A percentile compares a stretch with the other conserved stretches of the same genome.
These are phyloP conservation scores for Paramisgurnus dabryanus DNA, from an alignment of 2,113 vertebrate species.

Conservation along the genomic window DNA sequence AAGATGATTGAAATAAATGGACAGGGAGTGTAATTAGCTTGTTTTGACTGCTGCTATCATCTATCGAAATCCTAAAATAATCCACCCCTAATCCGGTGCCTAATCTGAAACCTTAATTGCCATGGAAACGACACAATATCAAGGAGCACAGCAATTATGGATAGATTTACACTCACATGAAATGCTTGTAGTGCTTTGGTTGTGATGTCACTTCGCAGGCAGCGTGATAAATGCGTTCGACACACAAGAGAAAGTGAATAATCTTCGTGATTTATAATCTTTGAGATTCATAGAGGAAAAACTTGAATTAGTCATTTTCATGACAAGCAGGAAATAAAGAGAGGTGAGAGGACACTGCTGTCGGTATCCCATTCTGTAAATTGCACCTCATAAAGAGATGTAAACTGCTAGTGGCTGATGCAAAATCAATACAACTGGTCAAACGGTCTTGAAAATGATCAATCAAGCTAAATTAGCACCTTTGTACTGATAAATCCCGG, in stretches of 20 bases:
- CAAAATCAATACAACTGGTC: neutral
- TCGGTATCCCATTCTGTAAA: neutral
- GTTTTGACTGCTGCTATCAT: slow-evolving; percentile 41
- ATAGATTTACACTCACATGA: slow-evolving; percentile 20
- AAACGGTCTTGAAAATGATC: neutral
- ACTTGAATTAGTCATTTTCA: slow-evolving; percentile 8
- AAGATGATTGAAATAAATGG: slow-evolving; percentile 38
- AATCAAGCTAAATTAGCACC: neutral
- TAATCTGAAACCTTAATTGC: slow-evolving; percentile 51
- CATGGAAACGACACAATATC: slow-evolving; percentile 43
- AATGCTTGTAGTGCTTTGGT: slow-evolving; percentile 24
- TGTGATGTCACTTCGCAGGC: slow-evolving; percentile 32
- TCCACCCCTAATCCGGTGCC: slow-evolving; percentile 43
- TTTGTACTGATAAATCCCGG: neutral
- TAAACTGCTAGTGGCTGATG: neutral
- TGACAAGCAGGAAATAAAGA: neutral
- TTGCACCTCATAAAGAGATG: neutral
- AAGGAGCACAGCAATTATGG: slow-evolving; percentile 32
- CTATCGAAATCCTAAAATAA: slow-evolving; percentile 48
- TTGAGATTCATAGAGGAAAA: slow-evolving; percentile 7
- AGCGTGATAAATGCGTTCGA: slow-evolving; percentile 28
- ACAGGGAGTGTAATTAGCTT: slow-evolving; percentile 34
- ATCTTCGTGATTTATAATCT: neutral
- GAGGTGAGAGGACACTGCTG: neutral
- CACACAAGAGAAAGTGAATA: slow-evolving; percentile 2